Conservation (phyloP, 1,140 invertebrate genomes). For the Drosophila sturtevanti region DNA sequence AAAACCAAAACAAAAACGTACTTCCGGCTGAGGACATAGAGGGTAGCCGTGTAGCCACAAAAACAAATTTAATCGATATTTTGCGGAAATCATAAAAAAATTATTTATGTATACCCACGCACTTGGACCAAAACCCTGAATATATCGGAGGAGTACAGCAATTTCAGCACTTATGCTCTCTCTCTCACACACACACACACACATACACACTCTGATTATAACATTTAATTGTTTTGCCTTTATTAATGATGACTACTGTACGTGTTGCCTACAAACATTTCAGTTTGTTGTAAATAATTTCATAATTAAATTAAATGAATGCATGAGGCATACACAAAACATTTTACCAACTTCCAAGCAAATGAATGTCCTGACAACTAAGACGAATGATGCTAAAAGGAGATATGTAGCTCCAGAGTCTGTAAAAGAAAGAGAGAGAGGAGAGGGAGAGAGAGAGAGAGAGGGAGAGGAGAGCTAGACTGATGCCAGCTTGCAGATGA, state of each 20-base stretch:
- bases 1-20: background rate
- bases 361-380: conserved; percentile 47
- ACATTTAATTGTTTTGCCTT: conserved; percentile 60
- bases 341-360: conserved; percentile 39
- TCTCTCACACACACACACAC: too few species aligned
- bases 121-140: conserved; percentile 21
- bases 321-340: conserved; percentile 29
- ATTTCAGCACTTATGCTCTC: conserved; percentile 12
- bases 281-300: conserved; percentile 48
- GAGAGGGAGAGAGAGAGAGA: background rate
- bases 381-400: conserved; percentile 28
- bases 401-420: background rate
- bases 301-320: conserved; percentile 61
- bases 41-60: conserved; percentile 19
- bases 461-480: too few species aligned
- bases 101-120: conserved; percentile 66
- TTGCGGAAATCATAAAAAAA: conserved; percentile 68
- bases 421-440: background rate
- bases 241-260: conserved; percentile 55
- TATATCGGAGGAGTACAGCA: background rate
- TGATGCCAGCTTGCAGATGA: background rate
- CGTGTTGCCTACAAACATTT: conserved; percentile 17
- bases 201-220: conserved; percentile 52
- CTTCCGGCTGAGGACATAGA: conserved; percentile 30
- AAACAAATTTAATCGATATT: conserved; percentile 68